Conservation (phyloP, 2,797 vertebrate species). For the Poecilia picta region DNA sequence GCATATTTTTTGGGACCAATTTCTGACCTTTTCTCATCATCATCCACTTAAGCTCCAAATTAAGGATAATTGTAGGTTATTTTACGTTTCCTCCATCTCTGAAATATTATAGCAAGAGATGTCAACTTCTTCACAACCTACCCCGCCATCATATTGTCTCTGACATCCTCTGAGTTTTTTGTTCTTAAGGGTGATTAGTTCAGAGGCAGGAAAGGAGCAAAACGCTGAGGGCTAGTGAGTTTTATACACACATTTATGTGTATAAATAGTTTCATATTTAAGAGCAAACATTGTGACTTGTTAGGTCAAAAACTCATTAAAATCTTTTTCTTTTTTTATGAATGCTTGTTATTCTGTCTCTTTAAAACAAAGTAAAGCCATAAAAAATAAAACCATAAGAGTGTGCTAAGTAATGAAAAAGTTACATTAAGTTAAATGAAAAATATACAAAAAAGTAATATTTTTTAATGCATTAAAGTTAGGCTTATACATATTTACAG, state of each 20-base stretch:
- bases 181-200: not conserved
- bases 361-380: not conserved
- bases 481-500: too few relatives aligned
- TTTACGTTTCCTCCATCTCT: not conserved
- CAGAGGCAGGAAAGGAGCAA: not conserved
- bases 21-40: not conserved
- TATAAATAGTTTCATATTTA: not conserved
- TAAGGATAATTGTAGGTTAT: not conserved
- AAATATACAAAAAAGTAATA: not conserved
- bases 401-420: not conserved
- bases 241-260: not conserved
- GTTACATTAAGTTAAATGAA: not conserved
- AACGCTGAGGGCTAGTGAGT: not conserved
- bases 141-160: too few relatives aligned
- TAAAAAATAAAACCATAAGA: not conserved
- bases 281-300: not conserved
- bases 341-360: not conserved
- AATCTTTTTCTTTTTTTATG: not conserved
- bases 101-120: too few relatives aligned
- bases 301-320: not conserved
- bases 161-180: not conserved
- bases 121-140: too few relatives aligned
- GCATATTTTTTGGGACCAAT: not conserved
- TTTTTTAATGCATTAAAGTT: not conserved
- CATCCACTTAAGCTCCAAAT: not conserved